phyloP scores from a whole-genome alignment of 2,797 vertebrate genomes.

The Diglossa cyanea region DNA sequence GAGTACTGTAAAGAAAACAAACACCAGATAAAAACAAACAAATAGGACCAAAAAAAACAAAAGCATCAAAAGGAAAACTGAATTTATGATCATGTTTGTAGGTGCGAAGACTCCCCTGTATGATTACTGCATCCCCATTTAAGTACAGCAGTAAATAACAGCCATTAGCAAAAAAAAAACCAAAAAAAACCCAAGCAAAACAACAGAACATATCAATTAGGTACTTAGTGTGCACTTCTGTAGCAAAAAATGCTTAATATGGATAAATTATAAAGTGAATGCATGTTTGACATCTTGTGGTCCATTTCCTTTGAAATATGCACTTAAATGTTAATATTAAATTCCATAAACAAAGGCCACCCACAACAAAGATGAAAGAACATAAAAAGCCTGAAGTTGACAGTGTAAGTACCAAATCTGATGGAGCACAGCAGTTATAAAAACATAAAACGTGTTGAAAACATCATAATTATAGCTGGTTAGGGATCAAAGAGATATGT shows the following conservation, averaged over 20 bases:
- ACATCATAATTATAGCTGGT: conserved; percentile 62
- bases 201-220: background rate
- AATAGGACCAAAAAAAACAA: background rate
- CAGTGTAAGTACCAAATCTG: conserved; percentile 53
- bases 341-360: conserved; percentile 43
- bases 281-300: conserved; percentile 35
- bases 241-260: background rate
- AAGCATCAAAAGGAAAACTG: background rate
- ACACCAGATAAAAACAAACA: background rate
- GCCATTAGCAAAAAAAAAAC: background rate
- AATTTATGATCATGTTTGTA: background rate
- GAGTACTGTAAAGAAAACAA: background rate
- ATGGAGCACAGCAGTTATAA: conserved; percentile 37
- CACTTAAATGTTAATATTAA: conserved; percentile 48
- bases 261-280: background rate
- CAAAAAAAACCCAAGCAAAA: background rate
- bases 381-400: conserved; percentile 59
- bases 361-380: conserved; percentile 34
- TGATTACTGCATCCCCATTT: background rate
- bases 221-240: background rate
- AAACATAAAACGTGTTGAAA: conserved; percentile 66
- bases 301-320: conserved; percentile 39
- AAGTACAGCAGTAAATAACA: background rate
- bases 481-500: conserved; percentile 58
- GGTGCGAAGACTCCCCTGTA: background rate